These are phyloP conservation scores for Callimorpha dominula DNA, from an alignment of 2,888 invertebrate genomes.

Conservation along the genomic window DNA sequence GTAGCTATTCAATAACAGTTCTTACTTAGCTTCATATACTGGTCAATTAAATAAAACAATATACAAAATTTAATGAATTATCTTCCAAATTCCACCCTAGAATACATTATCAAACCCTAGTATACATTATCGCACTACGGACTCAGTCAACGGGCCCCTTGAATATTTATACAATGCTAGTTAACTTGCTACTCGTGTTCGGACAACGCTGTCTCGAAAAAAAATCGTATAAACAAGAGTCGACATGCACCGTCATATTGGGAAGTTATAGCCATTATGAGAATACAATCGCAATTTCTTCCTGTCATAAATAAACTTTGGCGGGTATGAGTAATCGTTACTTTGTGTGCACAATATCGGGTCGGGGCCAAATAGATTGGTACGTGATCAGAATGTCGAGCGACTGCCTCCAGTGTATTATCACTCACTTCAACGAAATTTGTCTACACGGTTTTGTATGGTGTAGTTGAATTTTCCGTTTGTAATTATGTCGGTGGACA, in stretches of 20 bases:
- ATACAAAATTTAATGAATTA: too few species aligned
- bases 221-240: conserved; percentile 47
- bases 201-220: conserved; percentile 25
- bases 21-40: too few species aligned
- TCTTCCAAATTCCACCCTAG: too few species aligned
- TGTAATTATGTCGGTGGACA: conserved; percentile 79
- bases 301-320: conserved; percentile 84
- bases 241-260: conserved; percentile 63
- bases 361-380: conserved; percentile 80
- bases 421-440: conserved; percentile 71
- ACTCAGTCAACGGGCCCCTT: neutral
- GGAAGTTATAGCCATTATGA: conserved; percentile 82
- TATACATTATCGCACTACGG: neutral
- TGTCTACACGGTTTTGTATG: conserved; percentile 72
- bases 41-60: too few species aligned
- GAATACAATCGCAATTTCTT: conserved; percentile 85
- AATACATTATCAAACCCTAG: too few species aligned
- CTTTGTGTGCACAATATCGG: conserved; percentile 83
- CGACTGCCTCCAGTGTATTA: conserved; percentile 54
- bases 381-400: conserved; percentile 76
- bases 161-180: conserved; percentile 12
- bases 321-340: conserved; percentile 82
- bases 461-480: conserved; percentile 82
- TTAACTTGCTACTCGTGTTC: conserved; percentile 1
- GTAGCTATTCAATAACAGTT: too few species aligned